Conservation (phyloP, 2,797 vertebrate species). For the Hippopotamyrus pictus region DNA sequence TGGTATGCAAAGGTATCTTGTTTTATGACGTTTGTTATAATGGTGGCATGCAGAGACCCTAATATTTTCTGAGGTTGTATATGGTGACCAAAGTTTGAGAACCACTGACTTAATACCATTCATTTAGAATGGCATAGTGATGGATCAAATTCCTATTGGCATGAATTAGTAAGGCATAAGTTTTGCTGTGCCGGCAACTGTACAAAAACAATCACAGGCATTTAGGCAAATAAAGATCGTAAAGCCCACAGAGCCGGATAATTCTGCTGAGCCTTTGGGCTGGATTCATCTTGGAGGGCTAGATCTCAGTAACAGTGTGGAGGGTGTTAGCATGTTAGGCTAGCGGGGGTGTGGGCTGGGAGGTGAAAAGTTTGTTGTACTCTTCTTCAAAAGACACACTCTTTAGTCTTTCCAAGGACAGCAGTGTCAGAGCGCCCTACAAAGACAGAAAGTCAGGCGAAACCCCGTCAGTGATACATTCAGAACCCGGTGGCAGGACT, state of each 20-base stretch:
- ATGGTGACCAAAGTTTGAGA: background rate
- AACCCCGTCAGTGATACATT: background rate
- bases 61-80: background rate
- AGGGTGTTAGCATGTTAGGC: conserved; percentile 33
- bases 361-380: conserved; percentile 81
- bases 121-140: background rate
- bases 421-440: conserved; percentile 64
- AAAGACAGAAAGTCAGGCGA: conserved; percentile 35
- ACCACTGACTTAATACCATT: background rate
- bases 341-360: conserved; percentile 49
- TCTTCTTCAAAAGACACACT: conserved; percentile 90
- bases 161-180: background rate
- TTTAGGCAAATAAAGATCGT: background rate
- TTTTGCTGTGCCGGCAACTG: background rate
- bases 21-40: background rate
- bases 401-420: conserved; percentile 79
- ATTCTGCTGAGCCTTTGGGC: background rate
- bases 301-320: background rate
- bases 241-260: background rate
- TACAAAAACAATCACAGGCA: background rate
- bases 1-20: background rate
- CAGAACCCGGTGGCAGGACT: background rate
- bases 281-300: background rate
- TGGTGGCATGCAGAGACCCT: background rate
- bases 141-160: background rate